Evolutionary conservation across 2,113 vertebrate species (phyloP).

Genomic region (Falco punctatus): DNA sequence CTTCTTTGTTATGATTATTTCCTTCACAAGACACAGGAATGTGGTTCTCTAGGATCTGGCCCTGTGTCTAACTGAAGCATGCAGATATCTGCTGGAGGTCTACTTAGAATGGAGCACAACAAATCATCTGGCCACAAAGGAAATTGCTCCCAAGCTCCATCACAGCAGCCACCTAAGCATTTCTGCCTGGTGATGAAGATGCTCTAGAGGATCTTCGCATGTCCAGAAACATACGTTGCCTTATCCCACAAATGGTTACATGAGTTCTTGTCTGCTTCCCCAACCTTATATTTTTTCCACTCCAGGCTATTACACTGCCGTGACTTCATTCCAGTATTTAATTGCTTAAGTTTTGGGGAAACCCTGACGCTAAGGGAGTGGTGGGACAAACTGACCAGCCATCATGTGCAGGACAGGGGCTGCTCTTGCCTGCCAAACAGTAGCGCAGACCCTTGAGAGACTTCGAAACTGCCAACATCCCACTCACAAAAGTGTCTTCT

Average conservation of each 20-base stretch:
- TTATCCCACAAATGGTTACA: not conserved
- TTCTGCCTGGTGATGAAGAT: not conserved
- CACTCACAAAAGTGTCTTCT: not conserved
- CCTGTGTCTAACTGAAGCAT: not conserved
- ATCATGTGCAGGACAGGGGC: not conserved
- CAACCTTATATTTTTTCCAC: not conserved
- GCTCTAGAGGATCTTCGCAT: not conserved
- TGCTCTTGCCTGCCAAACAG: not conserved
- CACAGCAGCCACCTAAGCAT: not conserved
- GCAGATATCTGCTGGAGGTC: not conserved
- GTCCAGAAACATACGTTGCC: not conserved
- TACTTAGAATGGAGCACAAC: not conserved
- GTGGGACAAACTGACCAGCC: not conserved
- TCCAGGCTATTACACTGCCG: not conserved
- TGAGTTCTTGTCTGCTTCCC: not conserved
- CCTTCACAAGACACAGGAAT: not conserved
- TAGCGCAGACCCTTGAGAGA: not conserved
- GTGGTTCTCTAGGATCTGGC: not conserved
- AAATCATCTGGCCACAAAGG: conserved; percentile 4
- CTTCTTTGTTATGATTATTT: not conserved
- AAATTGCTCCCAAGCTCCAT: conserved; percentile 14
- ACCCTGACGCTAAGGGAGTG: not conserved
- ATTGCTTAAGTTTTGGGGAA: not conserved
- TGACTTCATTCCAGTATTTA: not conserved
- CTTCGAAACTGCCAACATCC: not conserved